Evolutionary conservation across 2,113 vertebrate genomes (phyloP), one percentile per base, ranked within the genome.

Genomic region (Myiozetetes cayanensis): DNA sequence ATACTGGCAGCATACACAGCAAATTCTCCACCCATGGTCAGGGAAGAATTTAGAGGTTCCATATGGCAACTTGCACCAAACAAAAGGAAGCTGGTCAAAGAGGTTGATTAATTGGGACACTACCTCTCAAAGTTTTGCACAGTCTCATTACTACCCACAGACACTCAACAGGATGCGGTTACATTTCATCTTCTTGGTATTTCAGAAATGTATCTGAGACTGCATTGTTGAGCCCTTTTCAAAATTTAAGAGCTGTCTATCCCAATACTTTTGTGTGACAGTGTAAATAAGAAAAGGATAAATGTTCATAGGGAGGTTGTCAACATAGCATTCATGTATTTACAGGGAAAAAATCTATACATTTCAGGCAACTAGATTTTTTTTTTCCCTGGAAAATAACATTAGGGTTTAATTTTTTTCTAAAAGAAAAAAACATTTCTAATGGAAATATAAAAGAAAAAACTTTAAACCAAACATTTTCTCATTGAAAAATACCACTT

Each of bases 21-120:
- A 89, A 96, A 92, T 90, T 63, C 72, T 52, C 39, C 67, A 94
- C 88, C 56, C 47, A 58, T 79, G 59, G 46, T 95, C 96, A 97
- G 96, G 95, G 96, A 97, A 96, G 87, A 86, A 97, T 98, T 99
- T 98, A 99, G 96, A 98, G 97, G 95, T 98, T 98, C 98, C 98
- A 99, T 98, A 98, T 98, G 98, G 97, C 76, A 92, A 95, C 96
- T 98, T 98, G 98, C 97, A 98, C 97, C 97, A 98, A 98, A 97
- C 97, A 93, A 97, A 97, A 96, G 95, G 97, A 97, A 98, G 97
- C 92, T 98, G 93, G 94, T 75, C 94, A 33, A 90, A 97, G 97
- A 97, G 97, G 97, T 98, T 98, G 98, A 97, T 97, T 98, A 98
- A 96, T 96, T 94, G 96, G 94, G 97, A 98, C 96, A 95, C 82